These are phyloP conservation scores for Diloba caeruleocephala DNA, from an alignment of 2,888 invertebrate genomes.

Conservation along the genomic window DNA sequence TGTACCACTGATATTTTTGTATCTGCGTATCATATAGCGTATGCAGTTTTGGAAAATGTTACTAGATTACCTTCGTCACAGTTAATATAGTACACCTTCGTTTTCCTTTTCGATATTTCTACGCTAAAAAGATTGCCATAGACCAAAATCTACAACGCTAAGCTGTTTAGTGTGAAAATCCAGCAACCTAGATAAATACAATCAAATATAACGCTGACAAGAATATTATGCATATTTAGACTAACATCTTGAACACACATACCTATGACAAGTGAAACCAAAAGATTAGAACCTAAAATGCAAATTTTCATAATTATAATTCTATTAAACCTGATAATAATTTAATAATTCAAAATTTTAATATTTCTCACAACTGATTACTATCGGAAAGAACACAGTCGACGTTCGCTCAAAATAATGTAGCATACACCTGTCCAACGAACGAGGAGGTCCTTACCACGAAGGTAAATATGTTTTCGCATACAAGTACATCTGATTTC, in stretches of 20 bases:
- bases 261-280: too few species aligned
- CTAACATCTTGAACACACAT: too few species aligned
- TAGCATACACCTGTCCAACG: conserved; percentile 19
- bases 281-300: conserved; percentile 3
- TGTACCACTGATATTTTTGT: conserved; percentile 13
- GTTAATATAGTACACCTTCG: too few species aligned
- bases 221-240: too few species aligned
- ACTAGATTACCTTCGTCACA: conserved; percentile 56
- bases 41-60: conserved; percentile 46
- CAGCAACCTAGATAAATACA: too few species aligned
- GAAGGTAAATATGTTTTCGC: conserved; percentile 56
- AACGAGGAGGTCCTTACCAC: conserved; percentile 38
- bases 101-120: conserved; percentile 50
- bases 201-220: too few species aligned
- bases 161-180: too few species aligned
- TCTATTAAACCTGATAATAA: too few species aligned
- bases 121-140: conserved; percentile 14
- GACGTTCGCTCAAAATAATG: conserved; percentile 5
- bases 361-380: conserved; percentile 3
- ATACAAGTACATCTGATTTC: conserved; percentile 70
- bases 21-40: conserved; percentile 16
- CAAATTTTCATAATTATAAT: too few species aligned
- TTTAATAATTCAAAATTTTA: not conserved
- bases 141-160: too few species aligned
- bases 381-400: conserved; percentile 5